These are phyloP conservation scores for Telmatochromis brichardi DNA, from an alignment of 2,113 vertebrate genomes.

Conservation along the genomic window DNA sequence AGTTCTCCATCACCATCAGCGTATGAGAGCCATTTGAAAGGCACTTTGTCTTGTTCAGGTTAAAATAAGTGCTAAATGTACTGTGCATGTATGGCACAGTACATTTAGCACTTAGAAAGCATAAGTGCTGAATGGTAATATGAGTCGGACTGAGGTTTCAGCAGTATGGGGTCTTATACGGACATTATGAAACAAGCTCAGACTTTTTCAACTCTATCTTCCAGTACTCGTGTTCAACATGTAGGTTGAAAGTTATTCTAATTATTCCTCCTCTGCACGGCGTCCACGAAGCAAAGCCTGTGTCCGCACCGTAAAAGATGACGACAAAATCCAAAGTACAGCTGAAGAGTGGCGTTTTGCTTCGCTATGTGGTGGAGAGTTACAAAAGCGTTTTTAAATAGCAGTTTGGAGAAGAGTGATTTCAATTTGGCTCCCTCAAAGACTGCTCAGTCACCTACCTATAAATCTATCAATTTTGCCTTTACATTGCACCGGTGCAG, in stretches of 20 bases:
- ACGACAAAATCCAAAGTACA: neutral
- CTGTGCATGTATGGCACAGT: neutral
- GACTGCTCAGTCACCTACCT: neutral
- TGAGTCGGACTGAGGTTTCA: neutral
- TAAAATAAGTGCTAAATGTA: neutral
- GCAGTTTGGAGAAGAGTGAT: neutral
- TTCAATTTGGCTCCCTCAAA: neutral
- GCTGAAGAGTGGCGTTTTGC: neutral
- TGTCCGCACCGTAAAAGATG: neutral
- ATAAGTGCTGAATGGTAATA: neutral
- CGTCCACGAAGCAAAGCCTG: neutral
- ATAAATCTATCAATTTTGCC: neutral
- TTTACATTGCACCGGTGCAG: neutral
- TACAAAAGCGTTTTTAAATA: neutral
- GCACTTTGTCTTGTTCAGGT: neutral
- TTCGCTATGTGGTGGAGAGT: neutral
- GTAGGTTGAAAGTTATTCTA: neutral
- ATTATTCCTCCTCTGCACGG: neutral
- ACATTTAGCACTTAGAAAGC: neutral
- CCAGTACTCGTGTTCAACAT: neutral
- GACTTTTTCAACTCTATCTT: neutral
- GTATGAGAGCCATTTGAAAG: neutral
- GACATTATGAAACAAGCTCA: neutral
- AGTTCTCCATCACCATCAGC: neutral
- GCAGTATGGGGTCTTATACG: neutral